Conservation (phyloP, 2,113 vertebrate species). For the Larimichthys crocea region DNA sequence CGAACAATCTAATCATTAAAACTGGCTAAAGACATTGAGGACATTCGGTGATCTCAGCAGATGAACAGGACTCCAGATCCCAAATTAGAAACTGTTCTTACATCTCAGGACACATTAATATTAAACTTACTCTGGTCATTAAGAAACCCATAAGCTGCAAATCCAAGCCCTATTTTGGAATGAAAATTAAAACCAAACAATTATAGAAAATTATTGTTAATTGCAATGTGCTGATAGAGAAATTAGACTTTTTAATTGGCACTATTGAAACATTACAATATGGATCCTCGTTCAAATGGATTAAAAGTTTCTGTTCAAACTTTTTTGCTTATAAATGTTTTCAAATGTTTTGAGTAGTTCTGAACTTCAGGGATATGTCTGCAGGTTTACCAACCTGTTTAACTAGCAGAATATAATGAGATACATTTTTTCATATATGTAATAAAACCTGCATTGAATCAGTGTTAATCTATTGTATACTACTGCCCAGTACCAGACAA, state of each 20-base stretch:
- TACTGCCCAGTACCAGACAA: background rate
- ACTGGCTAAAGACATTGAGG: background rate
- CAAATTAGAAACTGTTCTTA: slow-evolving; percentile 45
- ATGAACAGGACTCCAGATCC: background rate
- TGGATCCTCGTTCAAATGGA: slow-evolving; percentile 2
- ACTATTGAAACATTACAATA: slow-evolving; percentile 8
- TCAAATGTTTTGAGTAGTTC: background rate
- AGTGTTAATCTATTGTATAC: background rate
- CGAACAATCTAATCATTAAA: background rate
- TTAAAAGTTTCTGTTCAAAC: slow-evolving; percentile 15
- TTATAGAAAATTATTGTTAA: slow-evolving; percentile 29
- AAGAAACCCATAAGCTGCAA: slow-evolving; percentile 6
- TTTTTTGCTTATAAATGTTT: background rate
- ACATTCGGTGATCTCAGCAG: slow-evolving; percentile 11
- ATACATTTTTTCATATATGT: no score
- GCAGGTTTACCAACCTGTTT: background rate
- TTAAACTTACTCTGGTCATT: slow-evolving; percentile 6
- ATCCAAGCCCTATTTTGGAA: background rate
- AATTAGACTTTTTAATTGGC: slow-evolving; percentile 31
- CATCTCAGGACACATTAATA: slow-evolving; percentile 42
- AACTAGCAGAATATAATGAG: background rate
- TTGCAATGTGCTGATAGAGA: slow-evolving; percentile 21
- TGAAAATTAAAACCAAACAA: slow-evolving; percentile 31
- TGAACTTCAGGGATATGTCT: background rate
- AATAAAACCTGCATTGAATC: background rate